Evolutionary conservation across 2,888 invertebrate genomes (phyloP), one percentile per base, ranked within the genome.

Genomic region (Tenthredo livida): DNA sequence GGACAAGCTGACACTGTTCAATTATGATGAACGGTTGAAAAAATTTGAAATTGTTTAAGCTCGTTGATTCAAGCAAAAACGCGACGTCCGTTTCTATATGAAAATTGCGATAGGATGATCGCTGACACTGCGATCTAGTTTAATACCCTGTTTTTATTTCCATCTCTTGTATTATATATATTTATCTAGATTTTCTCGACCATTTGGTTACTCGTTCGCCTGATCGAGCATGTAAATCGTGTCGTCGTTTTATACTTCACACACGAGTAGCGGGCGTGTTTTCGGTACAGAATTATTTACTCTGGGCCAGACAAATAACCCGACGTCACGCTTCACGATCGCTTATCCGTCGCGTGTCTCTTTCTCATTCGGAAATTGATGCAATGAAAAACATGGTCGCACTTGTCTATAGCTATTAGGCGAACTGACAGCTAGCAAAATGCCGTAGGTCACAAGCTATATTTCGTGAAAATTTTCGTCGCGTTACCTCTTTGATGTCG

Each of bases 251-350:
- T 58, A 40, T 61, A 37, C 40, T 58, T 40, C 61, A 37, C 80
- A 58, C 61, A 58, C 50, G 78, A 78, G 54, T 78, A 54, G 54
- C 78, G 37, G 75, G 47, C 43, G 77, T 77, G 50, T 77, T 77
- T 77, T 50, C 40, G 29, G 33, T 61, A 40, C 61, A 40, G 58
- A 61, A 80, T 80, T 61, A 80, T 80, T 80, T 80, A 80, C 80
- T 61, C 37, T 43, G 80, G 61, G 25, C 37, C 40, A 61, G 80
- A 37, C 80, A 61, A 80, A 80, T 80, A 80, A 80, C 61, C 58
- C 80, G 40, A 61, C 61, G 37, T 80, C 80, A 80, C 61, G 80
- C 61, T 80, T 80, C 61, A 61, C 80, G 80, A 80, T 61, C 80
- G 80, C 58, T 61, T 80, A 80, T 80, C 80, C 61, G 21, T 61